Base-by-base conservation (phyloP, 1,140 invertebrate genomes). In the Liolophura sinensis region DNA sequence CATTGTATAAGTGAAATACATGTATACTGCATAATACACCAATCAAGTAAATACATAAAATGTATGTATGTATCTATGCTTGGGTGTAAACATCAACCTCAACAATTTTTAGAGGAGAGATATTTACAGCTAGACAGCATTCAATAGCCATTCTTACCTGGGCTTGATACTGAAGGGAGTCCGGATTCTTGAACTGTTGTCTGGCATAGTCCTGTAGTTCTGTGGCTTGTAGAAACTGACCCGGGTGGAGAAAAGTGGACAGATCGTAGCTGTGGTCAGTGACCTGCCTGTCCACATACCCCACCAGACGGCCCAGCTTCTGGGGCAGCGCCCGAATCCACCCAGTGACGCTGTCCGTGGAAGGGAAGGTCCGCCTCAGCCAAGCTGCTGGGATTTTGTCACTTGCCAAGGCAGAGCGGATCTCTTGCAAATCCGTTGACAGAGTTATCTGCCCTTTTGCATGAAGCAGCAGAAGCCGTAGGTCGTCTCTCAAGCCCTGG, bases 151-250 rank as follows among this genome's bases (percentile, higher is more conserved):
- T 20, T 56, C 71, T 67, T 62, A 79, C 79, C 77, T 83, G 70
- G 27, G 78, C 67, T 22, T 78, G 69, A 50, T 82, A 63, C 20
- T 71, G 65, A n/a, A 78, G 71, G 51, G 66, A 65, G 51, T 75
- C 71, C 47, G 82, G 64, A 66, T 82, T 79, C 40, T 77, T 75
- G 67, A 81, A 82, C 48, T 75, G 62, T 55, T 73, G 73, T 50
- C 76, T 75, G 25, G 79, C 76, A 72, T 78, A 74, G 1, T 71
- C 74, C 62, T 81, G 79, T 24, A 78, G 69, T n/a, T n/a, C n/a
- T n/a, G 81, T 66, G 7, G 76, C 74, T 40, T 78, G 70, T 18
- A 83, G 64, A 60, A 83, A 76, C 46, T 74, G 68, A 49, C 80
- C 77, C 12, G 82, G 80, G 11, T 78, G 70, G 11, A 77, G 66